Evolutionary conservation across 2,888 invertebrate genomes (phyloP), one percentile per base, ranked within the genome.

Genomic region (Serrognathus titanus): DNA sequence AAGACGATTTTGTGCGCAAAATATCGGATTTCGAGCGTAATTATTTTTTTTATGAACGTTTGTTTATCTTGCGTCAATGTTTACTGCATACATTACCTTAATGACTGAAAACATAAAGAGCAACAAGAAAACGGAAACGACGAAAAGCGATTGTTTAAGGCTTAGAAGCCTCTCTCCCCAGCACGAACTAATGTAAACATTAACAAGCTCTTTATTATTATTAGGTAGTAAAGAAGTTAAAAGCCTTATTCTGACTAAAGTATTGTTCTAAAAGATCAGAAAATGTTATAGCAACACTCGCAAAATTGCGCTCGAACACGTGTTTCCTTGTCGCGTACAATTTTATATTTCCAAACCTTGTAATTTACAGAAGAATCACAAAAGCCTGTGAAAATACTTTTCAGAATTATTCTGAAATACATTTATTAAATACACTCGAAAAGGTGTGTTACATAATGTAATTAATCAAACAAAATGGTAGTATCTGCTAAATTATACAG

Each of bases 281-380:
- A 50, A 58, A 31, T 53, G 51, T 51, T 58, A 47, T 47, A 48
- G 54, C 37, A 53, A 51, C 50, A 46, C 55, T 61, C 59, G 49
- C 51, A 53, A 59, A 16, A 51, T 57, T 51, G 51, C 52, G 48
- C 47, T 50, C 53, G 53, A 55, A 48, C 51, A 57, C 59, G 46
- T 52, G 53, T 47, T 41, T 45, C 43, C 53, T 62, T 57, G 53
- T 50, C 55, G 55, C 55, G 41, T 54, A 53, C 53, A 53, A 53
- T 59, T 59, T 57, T 57, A 62, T 62, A 57, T 59, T 59, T 55
- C 49, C 53, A 52, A 54, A 50, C 51, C 51, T 13, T 48, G 57
- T 57, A 59, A 57, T 61, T 61, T 62, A 56, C 50, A 46, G 51
- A 59, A 57, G 57, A 53, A 59, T 50, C 58, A 53, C 51, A 53